Conservation (phyloP, 2,888 invertebrate genomes). For the Zaprionus lineosus region DNA sequence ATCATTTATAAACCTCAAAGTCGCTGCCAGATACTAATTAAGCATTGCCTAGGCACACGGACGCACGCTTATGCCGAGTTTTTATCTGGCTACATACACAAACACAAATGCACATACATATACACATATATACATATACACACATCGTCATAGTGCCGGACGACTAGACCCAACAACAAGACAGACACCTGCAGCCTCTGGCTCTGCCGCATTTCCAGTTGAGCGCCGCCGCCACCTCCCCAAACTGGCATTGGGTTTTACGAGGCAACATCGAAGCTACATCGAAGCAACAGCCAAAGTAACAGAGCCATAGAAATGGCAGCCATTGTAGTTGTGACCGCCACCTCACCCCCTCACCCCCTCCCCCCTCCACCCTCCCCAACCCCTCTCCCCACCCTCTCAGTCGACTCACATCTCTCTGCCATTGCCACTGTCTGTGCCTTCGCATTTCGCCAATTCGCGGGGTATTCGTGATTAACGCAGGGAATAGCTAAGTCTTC, state of each 20-base stretch:
- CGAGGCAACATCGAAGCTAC: slow-evolving; percentile 30
- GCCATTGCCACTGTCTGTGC: not conserved
- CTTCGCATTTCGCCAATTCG: not conserved
- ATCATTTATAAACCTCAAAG: slow-evolving; percentile 56
- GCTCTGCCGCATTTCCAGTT: slow-evolving; percentile 70
- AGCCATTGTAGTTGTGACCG: slow-evolving; percentile 27
- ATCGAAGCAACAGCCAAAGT: slow-evolving; percentile 26
- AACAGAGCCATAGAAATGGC: slow-evolving; percentile 44
- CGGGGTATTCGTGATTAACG: not conserved
- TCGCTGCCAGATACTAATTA: slow-evolving; percentile 63
- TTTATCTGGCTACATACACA: not conserved
- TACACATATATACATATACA: slow-evolving; percentile 6
- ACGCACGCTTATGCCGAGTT: slow-evolving; percentile 2
- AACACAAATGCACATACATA: slow-evolving; percentile 12
- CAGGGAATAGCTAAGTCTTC: slow-evolving; percentile 5
- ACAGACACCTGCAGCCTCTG: slow-evolving; percentile 67
- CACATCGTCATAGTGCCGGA: slow-evolving; percentile 9
- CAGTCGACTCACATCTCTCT: no score
- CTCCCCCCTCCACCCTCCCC: not conserved
- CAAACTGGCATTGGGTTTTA: slow-evolving; percentile 66
- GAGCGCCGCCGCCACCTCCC: slow-evolving; percentile 57
- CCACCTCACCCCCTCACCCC: not conserved
- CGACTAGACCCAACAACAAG: slow-evolving; percentile 7
- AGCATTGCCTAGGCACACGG: slow-evolving; percentile 46
- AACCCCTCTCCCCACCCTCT: not conserved